Base-by-base conservation (phyloP, 2,888 invertebrate genomes). In the Pandemis cinnamomeana region DNA sequence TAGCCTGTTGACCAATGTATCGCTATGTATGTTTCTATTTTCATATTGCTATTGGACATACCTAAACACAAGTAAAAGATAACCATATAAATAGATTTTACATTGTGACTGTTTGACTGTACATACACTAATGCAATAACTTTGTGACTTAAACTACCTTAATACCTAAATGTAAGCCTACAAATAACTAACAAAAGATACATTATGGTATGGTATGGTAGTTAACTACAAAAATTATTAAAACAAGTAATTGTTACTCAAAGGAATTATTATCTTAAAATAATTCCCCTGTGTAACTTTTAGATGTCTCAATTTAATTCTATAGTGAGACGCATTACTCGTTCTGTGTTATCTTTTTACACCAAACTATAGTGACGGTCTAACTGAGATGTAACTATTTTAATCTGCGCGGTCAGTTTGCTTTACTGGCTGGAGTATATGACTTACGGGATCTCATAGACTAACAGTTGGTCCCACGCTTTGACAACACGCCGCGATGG, bases 1-100 rank as follows among this genome's bases (percentile, higher is more conserved):
- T 72, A 68, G 36, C 44, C 55, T 7, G 8, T 63, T 68, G 67
- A 72, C 68, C 71, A 71, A 71, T 55, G 41, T 62, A 63, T 63
- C 63, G 55, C n/a, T 63, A 63, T 20, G 67, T 55, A 55, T 68
- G 44, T 55, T 68, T 44, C 55, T 48, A 36, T 58, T 51, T 71
- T 27, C 60, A 51, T 70, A 20, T 58, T 11, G 5, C 58, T 58
- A 58, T 27, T 58, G 58, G 11, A 27, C 11, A 27, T 20, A 58
- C 27, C 20, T 11, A 27, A 11, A 27, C 8, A 20, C 53, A 55
- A 15, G 5, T 51, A 53, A 36, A 36, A 36, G 27, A 36, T 36
- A 36, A 36, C 10, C 27, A 58, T 58, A 27, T n/a, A 36, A 6
- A 42, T 61, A 42, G n/a, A 4, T n/a, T 61, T 61, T 41, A 13